These are phyloP conservation scores for Scylla paramamosain DNA, from an alignment of 1,140 invertebrate genomes.

Conservation along the genomic window DNA sequence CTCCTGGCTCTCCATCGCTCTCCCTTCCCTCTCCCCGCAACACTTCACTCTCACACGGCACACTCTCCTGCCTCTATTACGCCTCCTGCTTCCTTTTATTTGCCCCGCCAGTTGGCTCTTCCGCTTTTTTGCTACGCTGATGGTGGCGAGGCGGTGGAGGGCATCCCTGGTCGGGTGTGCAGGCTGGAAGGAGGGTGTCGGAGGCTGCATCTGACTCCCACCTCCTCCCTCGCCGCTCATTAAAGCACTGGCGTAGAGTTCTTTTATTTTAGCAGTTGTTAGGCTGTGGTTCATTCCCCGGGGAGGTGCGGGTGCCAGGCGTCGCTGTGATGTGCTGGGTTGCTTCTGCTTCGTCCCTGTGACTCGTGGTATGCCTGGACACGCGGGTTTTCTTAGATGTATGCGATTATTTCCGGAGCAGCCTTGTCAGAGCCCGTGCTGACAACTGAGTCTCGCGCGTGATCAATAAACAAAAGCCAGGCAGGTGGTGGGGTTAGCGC, in stretches of 20 bases:
- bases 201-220: background rate
- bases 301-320: no score
- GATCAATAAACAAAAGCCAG: conserved; percentile 49
- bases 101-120: background rate
- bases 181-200: background rate
- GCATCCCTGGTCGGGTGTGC: no score
- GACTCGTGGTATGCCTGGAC: background rate
- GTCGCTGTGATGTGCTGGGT: background rate
- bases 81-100: background rate
- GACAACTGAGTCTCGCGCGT: conserved; percentile 25
- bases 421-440: background rate
- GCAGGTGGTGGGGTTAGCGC: conserved; percentile 50
- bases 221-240: background rate
- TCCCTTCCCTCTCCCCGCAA: background rate
- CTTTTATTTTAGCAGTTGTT: background rate
- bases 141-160: background rate
- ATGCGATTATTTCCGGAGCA: background rate
- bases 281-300: no score
- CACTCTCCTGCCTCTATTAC: background rate
- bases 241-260: background rate
- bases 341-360: background rate
- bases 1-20: background rate
- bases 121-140: background rate
- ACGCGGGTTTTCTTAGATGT: background rate
- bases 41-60: background rate